phyloP scores from a whole-genome alignment of 2,888 invertebrate genomes.

The Agrypnus murinus region DNA sequence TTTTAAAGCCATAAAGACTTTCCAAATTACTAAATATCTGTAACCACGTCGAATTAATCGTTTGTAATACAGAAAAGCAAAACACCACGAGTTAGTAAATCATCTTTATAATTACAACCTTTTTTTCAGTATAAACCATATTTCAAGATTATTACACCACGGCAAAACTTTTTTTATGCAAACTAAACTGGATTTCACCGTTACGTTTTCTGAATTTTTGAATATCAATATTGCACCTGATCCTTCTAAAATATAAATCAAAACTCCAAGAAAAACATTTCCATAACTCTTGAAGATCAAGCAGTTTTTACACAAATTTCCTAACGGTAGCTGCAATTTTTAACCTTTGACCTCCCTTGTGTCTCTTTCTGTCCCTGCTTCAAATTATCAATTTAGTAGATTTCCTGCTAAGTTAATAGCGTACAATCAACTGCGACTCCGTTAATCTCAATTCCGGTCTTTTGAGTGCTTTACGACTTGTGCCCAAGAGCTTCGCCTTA shows the following conservation, averaged over 20 bases:
- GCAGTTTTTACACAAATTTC: not conserved
- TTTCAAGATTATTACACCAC: not conserved
- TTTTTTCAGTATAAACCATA: too few relatives aligned
- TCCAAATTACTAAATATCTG: too few relatives aligned
- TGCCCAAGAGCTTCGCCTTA: constrained; percentile 20
- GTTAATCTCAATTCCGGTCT: constrained; percentile 13
- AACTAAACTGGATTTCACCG: not conserved
- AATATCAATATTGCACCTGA: not conserved
- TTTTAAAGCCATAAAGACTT: too few relatives aligned
- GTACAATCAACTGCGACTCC: constrained; percentile 1
- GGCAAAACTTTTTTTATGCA: not conserved
- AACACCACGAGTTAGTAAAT: too few relatives aligned
- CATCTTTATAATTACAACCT: too few relatives aligned
- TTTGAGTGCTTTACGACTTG: not conserved
- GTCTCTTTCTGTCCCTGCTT: not conserved
- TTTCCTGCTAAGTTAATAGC: not conserved
- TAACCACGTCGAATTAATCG: too few relatives aligned
- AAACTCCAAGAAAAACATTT: not conserved
- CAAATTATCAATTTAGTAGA: not conserved
- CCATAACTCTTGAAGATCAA: not conserved
- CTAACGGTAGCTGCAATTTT: not conserved
- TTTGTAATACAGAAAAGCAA: too few relatives aligned
- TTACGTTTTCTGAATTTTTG: not conserved
- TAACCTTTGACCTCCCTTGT: constrained; percentile 8
- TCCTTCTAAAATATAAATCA: not conserved